Conservation (phyloP, 2,888 invertebrate species). For the Eristalinus sepulchralis region DNA sequence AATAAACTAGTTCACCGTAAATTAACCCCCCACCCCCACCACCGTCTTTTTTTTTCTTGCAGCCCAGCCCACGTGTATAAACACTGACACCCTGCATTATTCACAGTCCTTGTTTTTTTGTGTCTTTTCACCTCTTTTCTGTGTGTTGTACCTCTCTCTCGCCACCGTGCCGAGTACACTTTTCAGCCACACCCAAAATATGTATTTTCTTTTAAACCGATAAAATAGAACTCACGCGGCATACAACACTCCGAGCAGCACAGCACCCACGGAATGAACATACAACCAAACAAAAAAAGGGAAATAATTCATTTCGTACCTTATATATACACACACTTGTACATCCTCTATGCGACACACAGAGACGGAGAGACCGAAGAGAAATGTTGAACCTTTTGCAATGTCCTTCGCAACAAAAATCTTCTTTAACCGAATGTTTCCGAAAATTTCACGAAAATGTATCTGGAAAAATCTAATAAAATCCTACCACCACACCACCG, state of each 20-base stretch:
- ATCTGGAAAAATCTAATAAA: conserved; percentile 71
- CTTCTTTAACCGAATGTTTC: conserved; percentile 70
- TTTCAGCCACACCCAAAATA: conserved; percentile 70
- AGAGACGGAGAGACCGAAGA: not conserved
- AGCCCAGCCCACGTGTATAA: not conserved
- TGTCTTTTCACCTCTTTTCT: conserved; percentile 36
- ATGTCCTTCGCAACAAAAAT: conserved; percentile 70
- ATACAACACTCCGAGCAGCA: conserved; percentile 22
- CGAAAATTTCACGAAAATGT: conserved; percentile 66
- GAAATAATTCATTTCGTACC: conserved; percentile 47
- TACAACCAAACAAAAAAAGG: conserved; percentile 50
- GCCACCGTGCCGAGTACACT: conserved; percentile 22
- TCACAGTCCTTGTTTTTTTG: conserved; percentile 1
- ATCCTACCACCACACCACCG: conserved; percentile 57
- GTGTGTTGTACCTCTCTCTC: not conserved
- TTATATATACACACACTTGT: conserved; percentile 32
- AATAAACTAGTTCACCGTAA: not conserved
- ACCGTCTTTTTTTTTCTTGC: not conserved
- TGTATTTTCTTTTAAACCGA: conserved; percentile 67
- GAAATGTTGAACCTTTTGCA: conserved; percentile 62
- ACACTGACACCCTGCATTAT: not conserved
- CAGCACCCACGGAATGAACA: conserved; percentile 36
- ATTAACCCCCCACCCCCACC: not conserved
- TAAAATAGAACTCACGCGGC: conserved; percentile 64
- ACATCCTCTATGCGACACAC: not conserved